A percentile compares a stretch with the other conserved stretches of the same genome.
Evolutionary conservation across 2,888 invertebrate genomes (phyloP).

Genomic region (Cyclophora punctaria): DNA sequence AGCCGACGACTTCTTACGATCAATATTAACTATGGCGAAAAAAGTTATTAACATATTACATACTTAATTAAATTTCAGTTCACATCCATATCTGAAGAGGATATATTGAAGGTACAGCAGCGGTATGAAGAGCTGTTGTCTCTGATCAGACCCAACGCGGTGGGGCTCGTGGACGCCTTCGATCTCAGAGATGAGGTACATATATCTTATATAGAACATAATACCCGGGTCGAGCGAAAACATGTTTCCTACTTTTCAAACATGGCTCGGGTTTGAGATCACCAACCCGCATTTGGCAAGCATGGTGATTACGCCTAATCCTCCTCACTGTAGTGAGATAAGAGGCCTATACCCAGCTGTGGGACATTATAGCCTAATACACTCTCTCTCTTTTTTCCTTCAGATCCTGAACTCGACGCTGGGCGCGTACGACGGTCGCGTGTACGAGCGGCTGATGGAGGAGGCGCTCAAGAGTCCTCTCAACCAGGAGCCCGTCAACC

Average conservation of each 20-base stretch:
- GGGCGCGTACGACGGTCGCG: constrained; percentile 87
- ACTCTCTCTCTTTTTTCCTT: neutral
- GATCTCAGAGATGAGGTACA: constrained; percentile 84
- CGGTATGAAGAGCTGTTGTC: constrained; percentile 80
- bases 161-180: constrained; percentile 92
- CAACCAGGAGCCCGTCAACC: constrained; percentile 85
- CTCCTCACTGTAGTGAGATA: too few species aligned
- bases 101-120: constrained; percentile 72
- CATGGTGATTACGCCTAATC: too few species aligned
- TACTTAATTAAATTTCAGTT: constrained; percentile 68
- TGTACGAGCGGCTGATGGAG: constrained; percentile 84
- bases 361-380: too few species aligned
- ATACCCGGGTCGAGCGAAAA: too few species aligned
- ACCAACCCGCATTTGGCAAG: too few species aligned
- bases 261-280: too few species aligned
- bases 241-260: too few species aligned
- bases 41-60: too few species aligned
- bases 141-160: constrained; percentile 88
- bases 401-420: constrained; percentile 79
- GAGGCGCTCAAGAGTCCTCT: constrained; percentile 87
- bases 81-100: constrained; percentile 66
- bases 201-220: too few species aligned
- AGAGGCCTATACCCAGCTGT: too few species aligned
- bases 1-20: too few species aligned
- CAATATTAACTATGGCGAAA: neutral